These are phyloP conservation scores for Probaryconus sp. DNA, from an alignment of 1,140 invertebrate species.

Conservation along the genomic window DNA sequence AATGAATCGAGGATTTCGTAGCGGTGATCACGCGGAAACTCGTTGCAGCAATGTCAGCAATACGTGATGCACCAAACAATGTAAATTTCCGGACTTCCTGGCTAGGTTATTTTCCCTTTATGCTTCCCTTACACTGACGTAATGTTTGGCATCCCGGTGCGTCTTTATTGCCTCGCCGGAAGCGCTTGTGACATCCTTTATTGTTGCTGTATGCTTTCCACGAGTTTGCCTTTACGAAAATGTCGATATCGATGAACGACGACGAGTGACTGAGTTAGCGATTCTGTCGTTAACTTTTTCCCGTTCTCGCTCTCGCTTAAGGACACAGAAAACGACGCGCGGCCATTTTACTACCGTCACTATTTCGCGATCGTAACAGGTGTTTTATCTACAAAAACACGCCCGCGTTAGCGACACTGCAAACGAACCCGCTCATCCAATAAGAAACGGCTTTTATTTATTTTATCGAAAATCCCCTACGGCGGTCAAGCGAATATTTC, in stretches of 20 bases:
- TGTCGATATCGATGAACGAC: constrained; percentile 45
- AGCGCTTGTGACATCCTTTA: constrained; percentile 63
- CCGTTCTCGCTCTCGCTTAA: constrained; percentile 34
- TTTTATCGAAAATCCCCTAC: constrained; percentile 4
- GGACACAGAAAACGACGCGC: constrained; percentile 23
- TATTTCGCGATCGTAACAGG: constrained; percentile 47
- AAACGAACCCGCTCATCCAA: constrained; percentile 17
- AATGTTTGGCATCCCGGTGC: constrained; percentile 56
- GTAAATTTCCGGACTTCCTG: constrained; percentile 60
- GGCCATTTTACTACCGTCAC: constrained; percentile 30
- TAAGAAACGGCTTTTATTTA: constrained; percentile 12
- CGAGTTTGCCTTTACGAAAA: constrained; percentile 49
- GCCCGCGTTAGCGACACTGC: constrained; percentile 15
- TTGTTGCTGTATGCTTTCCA: constrained; percentile 53
- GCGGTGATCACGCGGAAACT: background rate
- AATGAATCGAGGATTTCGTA: background rate
- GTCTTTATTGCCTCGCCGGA: constrained; percentile 66
- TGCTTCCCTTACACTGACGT: constrained; percentile 41
- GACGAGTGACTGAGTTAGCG: no score
- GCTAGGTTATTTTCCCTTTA: constrained; percentile 49
- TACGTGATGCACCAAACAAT: constrained; percentile 47
- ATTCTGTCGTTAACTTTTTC: constrained; percentile 55
- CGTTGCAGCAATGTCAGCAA: constrained; percentile 29
- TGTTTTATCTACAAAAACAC: constrained; percentile 33
- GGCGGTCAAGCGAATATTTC: constrained; percentile 2